phyloP scores from a whole-genome alignment of 2,888 invertebrate species.

The Polydrusus cervinus region DNA sequence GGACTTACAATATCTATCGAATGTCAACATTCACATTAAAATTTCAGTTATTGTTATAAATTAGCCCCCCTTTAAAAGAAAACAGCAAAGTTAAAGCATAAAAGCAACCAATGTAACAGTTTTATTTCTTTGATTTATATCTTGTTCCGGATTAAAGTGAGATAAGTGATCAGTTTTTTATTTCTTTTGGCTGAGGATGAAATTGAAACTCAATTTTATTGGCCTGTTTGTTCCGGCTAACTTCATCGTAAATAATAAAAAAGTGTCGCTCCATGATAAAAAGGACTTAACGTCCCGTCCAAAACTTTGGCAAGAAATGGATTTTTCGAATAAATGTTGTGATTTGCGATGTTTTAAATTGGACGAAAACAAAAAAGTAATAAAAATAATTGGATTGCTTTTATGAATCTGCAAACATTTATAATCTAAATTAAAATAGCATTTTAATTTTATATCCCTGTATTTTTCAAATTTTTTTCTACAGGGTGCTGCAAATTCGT shows the following conservation, averaged over 20 bases:
- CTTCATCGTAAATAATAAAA: conserved; percentile 58
- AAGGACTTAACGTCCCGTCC: conserved; percentile 49
- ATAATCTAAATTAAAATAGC: background rate
- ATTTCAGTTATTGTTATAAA: conserved; percentile 22
- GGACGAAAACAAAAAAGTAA: conserved; percentile 2
- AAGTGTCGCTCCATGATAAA: conserved; percentile 56
- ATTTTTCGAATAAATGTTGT: conserved; percentile 24
- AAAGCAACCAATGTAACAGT: conserved; percentile 38
- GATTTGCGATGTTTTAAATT: conserved; percentile 28
- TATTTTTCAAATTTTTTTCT: too few species aligned
- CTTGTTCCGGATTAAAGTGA: conserved; percentile 55
- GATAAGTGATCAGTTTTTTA: conserved; percentile 59
- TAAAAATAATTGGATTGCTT: conserved; percentile 29
- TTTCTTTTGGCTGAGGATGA: conserved; percentile 51
- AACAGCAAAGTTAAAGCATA: conserved; percentile 37
- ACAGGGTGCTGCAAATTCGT: too few species aligned
- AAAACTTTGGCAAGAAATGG: conserved; percentile 38
- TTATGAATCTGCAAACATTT: background rate
- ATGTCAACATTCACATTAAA: conserved; percentile 18
- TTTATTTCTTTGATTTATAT: conserved; percentile 57
- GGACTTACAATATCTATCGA: background rate
- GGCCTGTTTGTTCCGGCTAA: conserved; percentile 59
- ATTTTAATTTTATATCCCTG: too few species aligned
- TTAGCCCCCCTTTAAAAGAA: conserved; percentile 25
- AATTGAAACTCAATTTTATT: conserved; percentile 58